phyloP scores from a whole-genome alignment of 1,140 invertebrate genomes.

The Carcinoscorpius rotundicauda region DNA sequence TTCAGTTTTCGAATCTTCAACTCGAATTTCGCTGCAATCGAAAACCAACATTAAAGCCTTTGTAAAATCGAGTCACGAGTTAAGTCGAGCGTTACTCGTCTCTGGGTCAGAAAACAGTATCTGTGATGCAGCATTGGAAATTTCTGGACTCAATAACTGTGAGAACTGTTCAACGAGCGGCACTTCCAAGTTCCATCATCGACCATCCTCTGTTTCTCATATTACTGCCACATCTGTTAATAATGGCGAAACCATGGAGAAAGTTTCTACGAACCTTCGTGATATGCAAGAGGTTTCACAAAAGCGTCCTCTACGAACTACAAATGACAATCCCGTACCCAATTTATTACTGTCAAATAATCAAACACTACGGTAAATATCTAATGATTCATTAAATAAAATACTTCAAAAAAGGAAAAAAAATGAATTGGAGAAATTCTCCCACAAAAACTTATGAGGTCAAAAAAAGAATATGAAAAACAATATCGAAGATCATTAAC shows the following conservation, averaged over 20 bases:
- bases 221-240: constrained; percentile 8
- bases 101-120: constrained; percentile 17
- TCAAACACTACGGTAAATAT: constrained; percentile 12
- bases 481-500: too few relatives aligned
- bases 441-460: background rate
- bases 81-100: constrained; percentile 10
- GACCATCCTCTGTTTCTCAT: constrained; percentile 3
- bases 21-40: constrained; percentile 12
- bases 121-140: constrained; percentile 20
- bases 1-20: constrained; percentile 15
- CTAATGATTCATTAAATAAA: too few relatives aligned
- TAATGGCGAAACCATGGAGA: constrained; percentile 15
- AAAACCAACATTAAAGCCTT: constrained; percentile 6
- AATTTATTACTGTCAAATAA: constrained; percentile 12
- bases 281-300: constrained; percentile 13
- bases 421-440: background rate
- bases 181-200: background rate
- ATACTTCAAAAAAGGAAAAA: too few relatives aligned
- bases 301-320: constrained; percentile 5
- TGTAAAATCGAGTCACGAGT: constrained; percentile 5
- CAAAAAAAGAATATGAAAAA: background rate
- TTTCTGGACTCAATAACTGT: background rate
- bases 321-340: constrained; percentile 9
- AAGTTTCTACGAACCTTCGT: constrained; percentile 13
- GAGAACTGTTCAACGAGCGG: background rate